Percentiles rank a stretch among this genome's conserved stretches.
Conservation (phyloP, 2,888 invertebrate genomes). For the Pyrgus malvae region DNA sequence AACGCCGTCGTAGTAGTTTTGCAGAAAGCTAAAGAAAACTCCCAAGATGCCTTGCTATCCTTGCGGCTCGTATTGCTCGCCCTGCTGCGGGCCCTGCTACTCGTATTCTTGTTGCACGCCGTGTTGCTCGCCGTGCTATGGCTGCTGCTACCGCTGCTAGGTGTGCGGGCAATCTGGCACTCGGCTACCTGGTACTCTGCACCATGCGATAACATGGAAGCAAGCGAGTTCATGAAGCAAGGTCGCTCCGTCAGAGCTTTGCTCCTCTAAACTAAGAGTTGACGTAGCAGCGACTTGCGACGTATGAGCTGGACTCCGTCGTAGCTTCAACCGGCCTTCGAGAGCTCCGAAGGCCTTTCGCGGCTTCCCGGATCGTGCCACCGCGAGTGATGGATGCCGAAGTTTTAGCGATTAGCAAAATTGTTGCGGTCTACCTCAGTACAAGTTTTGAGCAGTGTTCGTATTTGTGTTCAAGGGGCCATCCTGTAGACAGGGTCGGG, state of each 20-base stretch:
- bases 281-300: constrained; percentile 24
- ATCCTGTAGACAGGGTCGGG: no score
- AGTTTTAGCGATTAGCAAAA: constrained; percentile 10
- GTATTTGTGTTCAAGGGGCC: no score
- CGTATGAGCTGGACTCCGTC: constrained; percentile 26
- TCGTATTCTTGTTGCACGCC: constrained; percentile 46
- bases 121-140: constrained; percentile 50
- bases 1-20: constrained; percentile 7
- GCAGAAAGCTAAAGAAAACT: background rate
- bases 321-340: constrained; percentile 8
- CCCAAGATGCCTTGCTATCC: constrained; percentile 51
- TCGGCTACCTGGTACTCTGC: background rate
- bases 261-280: constrained; percentile 17
- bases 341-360: constrained; percentile 16
- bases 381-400: constrained; percentile 14
- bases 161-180: constrained; percentile 1
- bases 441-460: constrained; percentile 32
- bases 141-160: constrained; percentile 43
- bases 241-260: constrained; percentile 18
- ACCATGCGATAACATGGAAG: constrained; percentile 1
- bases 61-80: constrained; percentile 40
- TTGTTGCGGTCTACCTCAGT: constrained; percentile 27
- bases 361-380: background rate
- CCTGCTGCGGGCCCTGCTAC: constrained; percentile 48
- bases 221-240: constrained; percentile 10